Evolutionary conservation across 1,140 invertebrate species (phyloP).

Genomic region (Drosophila kepulauana): DNA sequence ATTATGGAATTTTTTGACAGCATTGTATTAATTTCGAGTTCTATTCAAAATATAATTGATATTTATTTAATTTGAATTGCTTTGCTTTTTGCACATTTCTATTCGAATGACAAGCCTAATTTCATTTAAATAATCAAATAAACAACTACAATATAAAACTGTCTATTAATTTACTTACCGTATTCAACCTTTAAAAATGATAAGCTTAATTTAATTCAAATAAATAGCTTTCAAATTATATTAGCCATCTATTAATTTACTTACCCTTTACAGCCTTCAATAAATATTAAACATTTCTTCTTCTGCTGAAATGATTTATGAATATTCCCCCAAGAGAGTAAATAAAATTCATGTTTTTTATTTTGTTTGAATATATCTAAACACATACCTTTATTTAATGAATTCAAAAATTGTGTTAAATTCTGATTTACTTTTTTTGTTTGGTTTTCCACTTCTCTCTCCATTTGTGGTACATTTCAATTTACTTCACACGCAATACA

Average conservation of each 20-base stretch:
- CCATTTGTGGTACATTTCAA: slow-evolving; percentile 66
- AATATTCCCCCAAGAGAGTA: neutral
- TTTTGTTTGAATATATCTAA: slow-evolving; percentile 81
- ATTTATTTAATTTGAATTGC: neutral
- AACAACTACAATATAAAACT: no score
- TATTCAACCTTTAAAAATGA: no score
- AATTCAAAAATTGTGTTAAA: slow-evolving; percentile 84
- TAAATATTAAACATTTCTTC: no score
- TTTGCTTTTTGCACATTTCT: neutral
- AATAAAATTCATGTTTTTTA: slow-evolving; percentile 25
- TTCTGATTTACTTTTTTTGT: slow-evolving; percentile 69
- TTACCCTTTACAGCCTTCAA: no score
- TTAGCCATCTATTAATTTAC: no score
- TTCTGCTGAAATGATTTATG: neutral
- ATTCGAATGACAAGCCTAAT: neutral
- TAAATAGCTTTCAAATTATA: no score
- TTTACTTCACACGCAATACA: slow-evolving; percentile 62
- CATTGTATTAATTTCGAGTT: slow-evolving; percentile 1
- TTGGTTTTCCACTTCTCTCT: slow-evolving; percentile 37
- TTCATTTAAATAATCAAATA: neutral
- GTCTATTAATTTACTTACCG: no score
- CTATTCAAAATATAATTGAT: neutral
- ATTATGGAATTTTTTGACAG: slow-evolving; percentile 10
- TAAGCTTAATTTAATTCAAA: no score
- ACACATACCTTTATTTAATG: slow-evolving; percentile 84